Percentiles rank a stretch among this genome's conserved stretches.
These are phyloP conservation scores for Tarsius wallacei DNA, from an alignment of 2,797 vertebrate species.

Conservation along the genomic window DNA sequence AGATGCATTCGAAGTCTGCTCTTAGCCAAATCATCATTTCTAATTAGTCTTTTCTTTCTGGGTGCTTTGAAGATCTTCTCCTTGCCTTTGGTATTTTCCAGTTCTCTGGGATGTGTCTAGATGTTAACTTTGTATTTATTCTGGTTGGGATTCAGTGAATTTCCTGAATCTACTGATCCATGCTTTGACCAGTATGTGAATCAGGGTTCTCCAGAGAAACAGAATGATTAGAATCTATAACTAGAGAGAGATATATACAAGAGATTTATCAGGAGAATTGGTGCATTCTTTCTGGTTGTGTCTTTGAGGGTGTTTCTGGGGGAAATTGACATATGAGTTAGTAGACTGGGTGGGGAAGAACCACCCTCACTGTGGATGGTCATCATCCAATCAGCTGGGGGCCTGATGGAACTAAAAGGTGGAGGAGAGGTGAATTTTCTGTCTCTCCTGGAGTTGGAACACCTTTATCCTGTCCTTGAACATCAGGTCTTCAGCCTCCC, in stretches of 20 bases:
- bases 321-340: neutral
- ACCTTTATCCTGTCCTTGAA: neutral
- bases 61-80: neutral
- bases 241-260: neutral
- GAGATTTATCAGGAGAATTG: neutral
- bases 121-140: neutral
- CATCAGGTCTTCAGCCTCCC: neutral
- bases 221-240: neutral
- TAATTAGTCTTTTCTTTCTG: neutral
- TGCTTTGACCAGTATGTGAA: neutral
- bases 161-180: neutral
- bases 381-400: neutral
- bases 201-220: neutral
- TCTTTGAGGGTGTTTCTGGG: neutral
- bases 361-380: neutral
- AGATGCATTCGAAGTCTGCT: neutral
- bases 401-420: neutral
- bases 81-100: neutral
- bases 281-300: neutral
- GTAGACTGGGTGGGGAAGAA: neutral
- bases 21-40: neutral
- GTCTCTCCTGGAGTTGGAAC: neutral
- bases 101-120: neutral
- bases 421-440: neutral
- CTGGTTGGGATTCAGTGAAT: neutral